Conservation (phyloP, 1,140 invertebrate species). For the Ridgeia piscesae region DNA sequence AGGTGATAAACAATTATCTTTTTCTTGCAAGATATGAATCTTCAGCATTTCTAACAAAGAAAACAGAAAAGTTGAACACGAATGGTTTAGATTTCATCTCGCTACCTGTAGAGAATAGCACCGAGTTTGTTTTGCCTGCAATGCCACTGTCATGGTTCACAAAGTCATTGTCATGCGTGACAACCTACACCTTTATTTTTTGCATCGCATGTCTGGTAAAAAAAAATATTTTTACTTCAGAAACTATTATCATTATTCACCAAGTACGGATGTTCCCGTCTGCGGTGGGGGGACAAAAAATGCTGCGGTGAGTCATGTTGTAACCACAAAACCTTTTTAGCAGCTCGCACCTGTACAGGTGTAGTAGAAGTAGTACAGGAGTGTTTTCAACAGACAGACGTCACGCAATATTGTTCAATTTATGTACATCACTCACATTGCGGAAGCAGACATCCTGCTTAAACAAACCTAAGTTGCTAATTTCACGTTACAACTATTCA, state of each 20-base stretch:
- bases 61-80: background rate
- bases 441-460: too few species aligned
- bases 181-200: background rate
- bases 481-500: too few species aligned
- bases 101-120: background rate
- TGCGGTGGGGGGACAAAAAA: background rate
- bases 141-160: background rate
- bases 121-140: background rate
- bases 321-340: background rate
- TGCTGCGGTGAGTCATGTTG: background rate
- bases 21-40: background rate
- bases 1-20: background rate
- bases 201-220: background rate
- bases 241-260: background rate
- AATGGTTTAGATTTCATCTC: background rate
- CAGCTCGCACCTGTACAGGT: background rate
- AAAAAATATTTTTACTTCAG: background rate
- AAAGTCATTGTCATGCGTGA: background rate
- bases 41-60: background rate
- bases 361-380: background rate
- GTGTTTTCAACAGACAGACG: background rate
- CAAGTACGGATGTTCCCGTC: background rate
- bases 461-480: too few species aligned
- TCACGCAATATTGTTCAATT: too few species aligned
- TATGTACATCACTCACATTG: too few species aligned